Conservation (phyloP, 2,113 vertebrate species). For the Pseudorhombus dupliciocellatus region DNA sequence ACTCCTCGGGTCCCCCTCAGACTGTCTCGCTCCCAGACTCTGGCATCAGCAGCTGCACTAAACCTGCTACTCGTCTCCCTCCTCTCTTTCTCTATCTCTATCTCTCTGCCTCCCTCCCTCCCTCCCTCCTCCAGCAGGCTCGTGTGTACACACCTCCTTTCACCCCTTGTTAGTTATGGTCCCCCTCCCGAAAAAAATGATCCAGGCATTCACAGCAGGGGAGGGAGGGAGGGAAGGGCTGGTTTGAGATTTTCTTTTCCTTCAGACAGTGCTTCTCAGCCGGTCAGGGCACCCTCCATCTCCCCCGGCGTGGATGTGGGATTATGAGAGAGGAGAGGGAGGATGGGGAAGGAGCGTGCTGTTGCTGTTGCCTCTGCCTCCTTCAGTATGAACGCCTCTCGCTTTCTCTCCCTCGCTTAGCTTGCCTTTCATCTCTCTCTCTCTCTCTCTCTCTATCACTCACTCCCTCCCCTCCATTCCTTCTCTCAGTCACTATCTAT, state of each 20-base stretch:
- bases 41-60: constrained; percentile 65
- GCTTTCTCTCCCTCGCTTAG: constrained; percentile 39
- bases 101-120: constrained; percentile 22
- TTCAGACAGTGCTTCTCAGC: constrained; percentile 48
- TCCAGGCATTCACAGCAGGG: constrained; percentile 29
- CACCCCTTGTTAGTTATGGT: constrained; percentile 53
- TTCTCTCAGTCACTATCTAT: constrained; percentile 62
- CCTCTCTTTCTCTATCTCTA: constrained; percentile 27
- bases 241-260: constrained; percentile 35
- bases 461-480: constrained; percentile 40
- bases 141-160: constrained; percentile 48
- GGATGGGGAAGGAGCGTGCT: constrained; percentile 57
- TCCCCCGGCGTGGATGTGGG: constrained; percentile 50
- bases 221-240: neutral
- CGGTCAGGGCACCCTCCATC: constrained; percentile 54
- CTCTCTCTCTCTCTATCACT: constrained; percentile 45
- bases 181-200: constrained; percentile 28
- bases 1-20: constrained; percentile 57
- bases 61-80: constrained; percentile 50
- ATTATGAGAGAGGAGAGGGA: constrained; percentile 52
- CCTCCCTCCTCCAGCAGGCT: constrained; percentile 39
- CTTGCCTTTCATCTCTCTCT: constrained; percentile 43
- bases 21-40: constrained; percentile 55
- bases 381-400: constrained; percentile 58
- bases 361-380: constrained; percentile 68